These are phyloP conservation scores for Andricus curvator DNA, from an alignment of 2,888 invertebrate genomes.

Conservation along the genomic window DNA sequence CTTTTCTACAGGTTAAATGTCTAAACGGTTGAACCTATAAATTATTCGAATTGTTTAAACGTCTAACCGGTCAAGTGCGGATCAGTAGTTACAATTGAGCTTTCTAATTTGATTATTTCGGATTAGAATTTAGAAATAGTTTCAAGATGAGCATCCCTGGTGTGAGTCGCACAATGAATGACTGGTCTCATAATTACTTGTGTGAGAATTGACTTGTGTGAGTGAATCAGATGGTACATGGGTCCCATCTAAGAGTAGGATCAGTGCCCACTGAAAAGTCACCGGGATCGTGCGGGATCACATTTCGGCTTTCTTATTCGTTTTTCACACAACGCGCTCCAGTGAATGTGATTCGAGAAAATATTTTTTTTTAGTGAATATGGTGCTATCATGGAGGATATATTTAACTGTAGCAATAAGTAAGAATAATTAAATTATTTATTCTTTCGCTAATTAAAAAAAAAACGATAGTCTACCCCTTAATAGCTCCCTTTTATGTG, in stretches of 20 bases:
- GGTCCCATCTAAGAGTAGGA: slow-evolving; percentile 63
- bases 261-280: slow-evolving; percentile 70
- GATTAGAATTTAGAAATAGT: slow-evolving; percentile 33
- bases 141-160: slow-evolving; percentile 62
- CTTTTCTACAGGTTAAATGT: too few relatives aligned
- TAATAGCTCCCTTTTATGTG: not conserved
- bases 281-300: slow-evolving; percentile 59
- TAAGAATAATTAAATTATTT: slow-evolving; percentile 1
- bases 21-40: too few relatives aligned
- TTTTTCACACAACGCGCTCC: not conserved
- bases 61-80: too few relatives aligned
- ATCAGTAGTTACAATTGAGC: not conserved
- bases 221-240: slow-evolving; percentile 58
- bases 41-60: too few relatives aligned
- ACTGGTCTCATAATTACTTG: slow-evolving; percentile 64
- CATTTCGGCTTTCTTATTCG: slow-evolving; percentile 27
- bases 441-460: not conserved
- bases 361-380: slow-evolving; percentile 23
- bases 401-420: slow-evolving; percentile 14
- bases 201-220: slow-evolving; percentile 47
- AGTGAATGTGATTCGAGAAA: slow-evolving; percentile 41
- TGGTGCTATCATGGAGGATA: slow-evolving; percentile 42
- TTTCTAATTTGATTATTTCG: slow-evolving; percentile 36
- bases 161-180: slow-evolving; percentile 59
- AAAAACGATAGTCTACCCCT: not conserved